Percentiles rank a stretch among this genome's conserved stretches.
These are phyloP conservation scores for Pseudocheirus occidentalis DNA, from an alignment of 2,797 vertebrate species.

Conservation along the genomic window DNA sequence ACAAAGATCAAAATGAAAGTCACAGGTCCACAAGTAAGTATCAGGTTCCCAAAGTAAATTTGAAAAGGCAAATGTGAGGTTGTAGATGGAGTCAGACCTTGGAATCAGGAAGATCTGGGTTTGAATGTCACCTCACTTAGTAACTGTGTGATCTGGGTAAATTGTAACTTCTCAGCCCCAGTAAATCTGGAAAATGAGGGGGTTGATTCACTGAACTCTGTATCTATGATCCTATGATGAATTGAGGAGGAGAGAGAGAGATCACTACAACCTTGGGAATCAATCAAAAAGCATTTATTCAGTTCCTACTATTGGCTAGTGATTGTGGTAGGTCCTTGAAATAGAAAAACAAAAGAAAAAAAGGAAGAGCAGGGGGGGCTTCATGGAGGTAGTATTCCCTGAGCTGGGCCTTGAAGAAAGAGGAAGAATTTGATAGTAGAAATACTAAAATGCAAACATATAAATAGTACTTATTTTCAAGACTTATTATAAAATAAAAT, in stretches of 20 bases:
- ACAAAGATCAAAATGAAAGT: not conserved
- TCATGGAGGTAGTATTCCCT: too few species aligned
- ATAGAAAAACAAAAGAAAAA: not conserved
- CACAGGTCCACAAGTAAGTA: not conserved
- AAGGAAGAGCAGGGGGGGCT: too few species aligned
- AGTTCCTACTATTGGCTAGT: not conserved
- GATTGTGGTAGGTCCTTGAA: not conserved
- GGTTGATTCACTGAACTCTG: not conserved
- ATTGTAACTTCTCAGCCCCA: not conserved
- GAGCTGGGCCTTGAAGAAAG: not conserved
- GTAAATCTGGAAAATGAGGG: not conserved
- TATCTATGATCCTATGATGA: not conserved
- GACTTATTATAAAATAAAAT: constrained; percentile 39
- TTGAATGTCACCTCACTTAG: not conserved
- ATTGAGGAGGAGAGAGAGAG: not conserved
- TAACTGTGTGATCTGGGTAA: not conserved
- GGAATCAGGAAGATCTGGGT: not conserved
- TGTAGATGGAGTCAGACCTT: not conserved
- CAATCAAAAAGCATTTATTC: not conserved
- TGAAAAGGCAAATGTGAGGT: not conserved
- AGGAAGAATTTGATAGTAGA: not conserved
- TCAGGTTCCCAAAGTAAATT: not conserved
- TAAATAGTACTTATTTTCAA: constrained; percentile 58
- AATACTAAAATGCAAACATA: not conserved
- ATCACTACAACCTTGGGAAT: not conserved